Evolutionary conservation across 2,888 invertebrate species (phyloP).

Genomic region (Silvanus unidentatus): DNA sequence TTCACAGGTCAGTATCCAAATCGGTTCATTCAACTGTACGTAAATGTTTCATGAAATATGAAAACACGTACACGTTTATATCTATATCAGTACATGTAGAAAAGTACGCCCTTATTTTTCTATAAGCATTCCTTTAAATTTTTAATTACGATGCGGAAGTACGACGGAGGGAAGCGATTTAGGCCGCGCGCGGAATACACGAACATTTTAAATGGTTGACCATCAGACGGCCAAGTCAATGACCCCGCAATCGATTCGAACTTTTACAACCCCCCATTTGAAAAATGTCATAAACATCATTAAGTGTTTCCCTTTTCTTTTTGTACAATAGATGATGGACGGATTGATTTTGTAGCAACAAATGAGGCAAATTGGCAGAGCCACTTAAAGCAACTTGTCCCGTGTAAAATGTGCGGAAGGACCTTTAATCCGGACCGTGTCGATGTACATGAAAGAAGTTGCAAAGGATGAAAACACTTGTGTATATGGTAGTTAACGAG

Average conservation of each 20-base stretch:
- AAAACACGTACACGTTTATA: neutral
- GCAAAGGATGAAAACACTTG: slow-evolving; percentile 40
- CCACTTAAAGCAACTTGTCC: slow-evolving; percentile 54
- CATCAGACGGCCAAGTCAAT: slow-evolving; percentile 3
- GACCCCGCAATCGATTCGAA: slow-evolving; percentile 1
- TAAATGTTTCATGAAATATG: neutral
- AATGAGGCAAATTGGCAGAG: slow-evolving; percentile 53
- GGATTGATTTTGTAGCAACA: slow-evolving; percentile 41
- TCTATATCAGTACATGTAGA: neutral
- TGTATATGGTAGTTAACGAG: too few relatives aligned
- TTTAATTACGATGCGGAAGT: too few relatives aligned
- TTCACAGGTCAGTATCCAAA: slow-evolving; percentile 48
- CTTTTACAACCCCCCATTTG: neutral
- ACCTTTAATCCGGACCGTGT: slow-evolving; percentile 63
- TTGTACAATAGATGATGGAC: slow-evolving; percentile 38
- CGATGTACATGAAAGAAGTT: slow-evolving; percentile 56
- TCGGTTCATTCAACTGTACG: too few relatives aligned
- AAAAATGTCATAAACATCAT: neutral
- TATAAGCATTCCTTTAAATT: too few relatives aligned
- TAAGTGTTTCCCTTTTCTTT: neutral
- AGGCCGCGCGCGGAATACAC: too few relatives aligned
- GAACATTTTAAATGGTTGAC: neutral
- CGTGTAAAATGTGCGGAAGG: slow-evolving; percentile 57
- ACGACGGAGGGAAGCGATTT: too few relatives aligned
- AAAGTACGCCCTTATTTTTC: too few relatives aligned